Percentiles rank a stretch among this genome's conserved stretches.
phyloP scores from a whole-genome alignment of 2,797 vertebrate species.

The Squalus acanthias region DNA sequence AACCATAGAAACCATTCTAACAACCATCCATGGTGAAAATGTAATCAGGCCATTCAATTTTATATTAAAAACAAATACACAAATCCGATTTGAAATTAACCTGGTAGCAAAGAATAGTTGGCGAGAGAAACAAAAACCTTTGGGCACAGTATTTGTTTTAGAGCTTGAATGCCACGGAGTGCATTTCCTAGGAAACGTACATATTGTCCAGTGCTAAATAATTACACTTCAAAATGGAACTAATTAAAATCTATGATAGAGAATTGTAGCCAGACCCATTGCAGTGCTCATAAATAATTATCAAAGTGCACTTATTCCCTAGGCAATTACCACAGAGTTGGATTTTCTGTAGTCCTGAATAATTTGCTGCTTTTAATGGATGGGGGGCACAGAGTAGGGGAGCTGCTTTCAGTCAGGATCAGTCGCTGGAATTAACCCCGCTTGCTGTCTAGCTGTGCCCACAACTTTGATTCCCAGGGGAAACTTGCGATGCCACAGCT shows the following conservation, averaged over 20 bases:
- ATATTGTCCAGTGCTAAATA: background rate
- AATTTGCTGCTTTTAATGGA: constrained; percentile 3
- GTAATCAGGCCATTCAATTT: background rate
- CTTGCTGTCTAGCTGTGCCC: background rate
- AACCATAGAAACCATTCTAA: background rate
- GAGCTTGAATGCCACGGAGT: background rate
- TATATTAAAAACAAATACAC: background rate
- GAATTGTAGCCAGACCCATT: background rate
- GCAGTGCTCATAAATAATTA: background rate
- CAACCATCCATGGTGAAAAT: background rate
- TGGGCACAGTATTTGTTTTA: background rate
- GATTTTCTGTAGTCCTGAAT: background rate
- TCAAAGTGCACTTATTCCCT: background rate
- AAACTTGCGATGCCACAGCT: background rate
- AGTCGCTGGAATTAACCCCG: background rate
- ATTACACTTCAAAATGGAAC: background rate
- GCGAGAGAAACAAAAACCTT: background rate
- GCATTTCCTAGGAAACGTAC: background rate
- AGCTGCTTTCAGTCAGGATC: background rate
- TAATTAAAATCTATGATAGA: background rate
- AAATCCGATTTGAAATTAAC: background rate
- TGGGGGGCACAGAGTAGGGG: background rate
- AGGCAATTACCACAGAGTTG: background rate
- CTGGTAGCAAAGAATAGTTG: too few species aligned
- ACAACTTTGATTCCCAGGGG: background rate